These are phyloP conservation scores for Asarcornis scutulata DNA, from an alignment of 2,113 vertebrate genomes.

Conservation along the genomic window DNA sequence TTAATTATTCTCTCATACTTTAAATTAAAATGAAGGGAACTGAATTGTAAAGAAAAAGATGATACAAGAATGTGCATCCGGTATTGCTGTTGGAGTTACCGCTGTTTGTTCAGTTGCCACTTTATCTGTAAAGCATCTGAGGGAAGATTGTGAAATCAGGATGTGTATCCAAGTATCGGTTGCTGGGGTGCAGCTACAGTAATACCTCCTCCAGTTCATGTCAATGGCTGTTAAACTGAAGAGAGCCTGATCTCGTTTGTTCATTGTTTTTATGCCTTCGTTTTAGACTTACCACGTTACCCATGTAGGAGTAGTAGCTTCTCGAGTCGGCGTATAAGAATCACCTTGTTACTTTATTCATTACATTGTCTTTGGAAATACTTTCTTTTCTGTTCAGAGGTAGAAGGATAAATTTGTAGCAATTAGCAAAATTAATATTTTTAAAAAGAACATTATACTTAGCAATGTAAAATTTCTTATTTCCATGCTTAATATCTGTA, in stretches of 20 bases:
- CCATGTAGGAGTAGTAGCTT: neutral
- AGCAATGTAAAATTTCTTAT: neutral
- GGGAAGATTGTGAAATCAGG: neutral
- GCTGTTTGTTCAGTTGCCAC: neutral
- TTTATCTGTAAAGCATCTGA: neutral
- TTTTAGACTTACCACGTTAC: neutral
- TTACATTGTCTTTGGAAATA: neutral
- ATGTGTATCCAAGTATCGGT: accelerated
- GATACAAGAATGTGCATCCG: neutral
- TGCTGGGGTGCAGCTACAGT: neutral
- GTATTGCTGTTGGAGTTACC: neutral
- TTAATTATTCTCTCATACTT: neutral
- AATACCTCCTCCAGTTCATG: neutral
- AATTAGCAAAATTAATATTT: neutral
- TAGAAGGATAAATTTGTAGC: neutral
- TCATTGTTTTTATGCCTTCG: neutral
- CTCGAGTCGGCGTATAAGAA: neutral
- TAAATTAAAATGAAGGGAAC: too few relatives aligned
- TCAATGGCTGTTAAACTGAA: neutral
- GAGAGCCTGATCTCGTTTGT: neutral
- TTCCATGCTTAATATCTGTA: neutral
- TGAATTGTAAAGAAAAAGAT: neutral
- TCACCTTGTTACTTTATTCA: neutral
- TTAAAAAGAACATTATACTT: neutral
- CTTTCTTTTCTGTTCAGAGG: neutral